phyloP scores from a whole-genome alignment of 2,797 vertebrate genomes.

The Bradypodion ventrale region DNA sequence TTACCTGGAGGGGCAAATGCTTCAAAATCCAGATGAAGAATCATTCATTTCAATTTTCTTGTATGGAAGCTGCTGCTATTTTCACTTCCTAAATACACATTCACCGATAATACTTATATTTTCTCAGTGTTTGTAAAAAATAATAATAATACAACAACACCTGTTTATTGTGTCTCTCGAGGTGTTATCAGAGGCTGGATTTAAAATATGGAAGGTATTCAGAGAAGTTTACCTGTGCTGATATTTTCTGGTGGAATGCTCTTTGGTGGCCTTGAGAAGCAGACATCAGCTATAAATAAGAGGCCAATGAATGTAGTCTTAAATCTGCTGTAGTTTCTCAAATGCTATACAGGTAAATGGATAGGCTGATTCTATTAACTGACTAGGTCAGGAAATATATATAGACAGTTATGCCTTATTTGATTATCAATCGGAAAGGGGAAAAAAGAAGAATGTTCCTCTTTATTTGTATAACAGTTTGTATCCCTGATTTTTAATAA shows the following conservation, averaged over 20 bases:
- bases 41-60: constrained; percentile 10
- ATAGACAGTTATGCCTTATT: no score
- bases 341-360: no score
- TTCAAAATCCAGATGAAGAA: constrained; percentile 12
- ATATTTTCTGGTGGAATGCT: neutral
- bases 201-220: neutral
- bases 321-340: neutral
- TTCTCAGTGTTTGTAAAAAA: constrained; percentile 10
- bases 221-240: neutral
- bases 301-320: neutral
- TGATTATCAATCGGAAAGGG: no score
- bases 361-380: no score
- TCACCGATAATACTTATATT: neutral
- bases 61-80: neutral
- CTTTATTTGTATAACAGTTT: no score
- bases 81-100: neutral
- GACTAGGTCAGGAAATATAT: no score
- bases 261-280: neutral
- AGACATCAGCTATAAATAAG: neutral
- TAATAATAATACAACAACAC: no score
- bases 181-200: neutral
- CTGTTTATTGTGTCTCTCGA: constrained; percentile 9
- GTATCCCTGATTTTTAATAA: no score
- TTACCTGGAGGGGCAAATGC: neutral
- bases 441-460: no score